Base-by-base conservation (phyloP, 2,888 invertebrate species). In the Calameuta pallipes region DNA sequence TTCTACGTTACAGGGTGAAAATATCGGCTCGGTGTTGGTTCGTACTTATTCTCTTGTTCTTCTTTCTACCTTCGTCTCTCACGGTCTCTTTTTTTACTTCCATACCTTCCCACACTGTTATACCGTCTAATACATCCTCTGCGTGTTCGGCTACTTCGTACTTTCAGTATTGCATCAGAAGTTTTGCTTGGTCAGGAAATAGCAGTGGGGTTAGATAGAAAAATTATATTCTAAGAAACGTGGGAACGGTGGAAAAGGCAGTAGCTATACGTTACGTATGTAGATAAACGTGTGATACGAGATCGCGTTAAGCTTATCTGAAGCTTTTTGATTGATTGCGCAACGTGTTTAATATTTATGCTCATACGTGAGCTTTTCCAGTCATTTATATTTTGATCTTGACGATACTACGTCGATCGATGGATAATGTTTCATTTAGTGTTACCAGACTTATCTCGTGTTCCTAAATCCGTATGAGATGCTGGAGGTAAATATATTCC, bases 1-100 rank as follows among this genome's bases (percentile, higher is more conserved):
- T 87, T 84, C 83, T 81, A 83, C 80, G 78, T 81, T 83, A 78
- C 79, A 74, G 75, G 75, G 77, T 81, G 83, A 82, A 84, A 86
- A 83, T 83, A 84, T 82, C 78, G 78, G 77, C 75, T 80, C 34
- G 75, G 74, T 77, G 73, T 79, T 37, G 75, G 36, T 70, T 35
- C 34, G 73, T 35, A 76, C 69, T 73, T 68, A 37, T 41, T 70
- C 75, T 74, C 69, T 68, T 23, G 11, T 77, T 78, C 73, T 75
- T 76, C 76, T 73, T 75, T 76, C 70, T 70, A 35, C 69, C 75
- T 77, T 69, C 56, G n/a, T 13, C 78, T 76, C 69, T 31, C 69
- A 74, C 73, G 74, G 37, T 75, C 77, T 69, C 69, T 35, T 56
- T 75, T 35, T 35, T 15, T 34, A 41, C 36, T 34, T 36, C 73